phyloP scores from a whole-genome alignment of 2,797 vertebrate genomes.

The Ctenopoma kingsleyae region DNA sequence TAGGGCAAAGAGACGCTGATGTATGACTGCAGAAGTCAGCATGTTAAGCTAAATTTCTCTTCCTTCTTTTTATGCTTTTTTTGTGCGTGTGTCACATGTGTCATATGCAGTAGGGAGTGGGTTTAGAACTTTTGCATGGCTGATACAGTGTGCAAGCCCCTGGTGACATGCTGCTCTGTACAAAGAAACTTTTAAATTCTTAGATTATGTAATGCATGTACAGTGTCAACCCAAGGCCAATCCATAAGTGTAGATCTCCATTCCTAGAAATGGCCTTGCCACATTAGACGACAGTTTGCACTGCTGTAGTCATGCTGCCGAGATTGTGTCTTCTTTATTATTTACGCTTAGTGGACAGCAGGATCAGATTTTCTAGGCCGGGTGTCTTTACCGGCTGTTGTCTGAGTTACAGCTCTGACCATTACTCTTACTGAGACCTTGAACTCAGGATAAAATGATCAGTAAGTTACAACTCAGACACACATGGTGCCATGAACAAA shows the following conservation, averaged over 20 bases:
- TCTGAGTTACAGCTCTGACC: conserved; percentile 66
- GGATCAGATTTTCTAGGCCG: conserved; percentile 81
- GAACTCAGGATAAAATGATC: conserved; percentile 33
- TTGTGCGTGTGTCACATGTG: conserved; percentile 20
- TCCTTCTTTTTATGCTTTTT: conserved; percentile 49
- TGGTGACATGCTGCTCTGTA: conserved; percentile 12
- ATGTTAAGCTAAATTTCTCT: conserved; percentile 35
- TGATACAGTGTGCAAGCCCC: background rate
- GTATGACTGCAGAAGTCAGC: conserved; percentile 25
- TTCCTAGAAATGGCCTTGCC: conserved; percentile 41
- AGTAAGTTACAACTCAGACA: conserved; percentile 39
- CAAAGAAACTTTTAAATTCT: conserved; percentile 43
- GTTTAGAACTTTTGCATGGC: conserved; percentile 16
- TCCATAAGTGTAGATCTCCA: conserved; percentile 51
- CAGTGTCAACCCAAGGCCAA: conserved; percentile 54
- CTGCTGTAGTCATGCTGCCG: conserved; percentile 12
- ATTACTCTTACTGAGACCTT: conserved; percentile 54
- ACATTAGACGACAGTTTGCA: conserved; percentile 16
- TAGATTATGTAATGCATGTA: conserved; percentile 25
- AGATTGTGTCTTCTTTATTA: conserved; percentile 83
- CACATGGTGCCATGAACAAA: conserved; percentile 14
- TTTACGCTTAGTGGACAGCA: conserved; percentile 77
- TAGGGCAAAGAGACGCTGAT: conserved; percentile 29
- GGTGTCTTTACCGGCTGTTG: conserved; percentile 61
- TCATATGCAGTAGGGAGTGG: background rate